Evolutionary conservation across 2,888 invertebrate species (phyloP).

Genomic region (Epinotia bilunana): DNA sequence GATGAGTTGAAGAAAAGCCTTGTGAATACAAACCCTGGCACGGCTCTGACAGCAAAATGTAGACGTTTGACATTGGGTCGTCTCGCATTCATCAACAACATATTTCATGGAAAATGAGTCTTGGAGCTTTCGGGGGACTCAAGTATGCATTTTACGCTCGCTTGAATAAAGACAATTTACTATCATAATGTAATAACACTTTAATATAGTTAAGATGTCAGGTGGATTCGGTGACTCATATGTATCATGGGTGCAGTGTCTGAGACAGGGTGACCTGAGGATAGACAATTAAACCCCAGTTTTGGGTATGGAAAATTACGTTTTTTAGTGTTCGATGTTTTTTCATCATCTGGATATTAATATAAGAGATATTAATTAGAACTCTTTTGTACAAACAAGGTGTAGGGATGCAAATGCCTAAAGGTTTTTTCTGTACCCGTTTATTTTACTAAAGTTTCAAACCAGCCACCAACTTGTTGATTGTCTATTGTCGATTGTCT

Average conservation of each 20-base stretch:
- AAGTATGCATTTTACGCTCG: slow-evolving; percentile 26
- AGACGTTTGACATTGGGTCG: slow-evolving; percentile 52
- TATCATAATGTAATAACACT: slow-evolving; percentile 11
- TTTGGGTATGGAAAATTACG: too few species aligned
- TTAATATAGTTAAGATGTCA: not conserved
- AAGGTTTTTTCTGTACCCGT: not conserved
- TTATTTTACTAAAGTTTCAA: not conserved
- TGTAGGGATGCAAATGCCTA: not conserved
- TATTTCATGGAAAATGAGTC: slow-evolving; percentile 48
- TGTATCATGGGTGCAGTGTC: slow-evolving; percentile 8
- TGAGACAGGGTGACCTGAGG: not conserved
- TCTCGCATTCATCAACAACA: slow-evolving; percentile 49
- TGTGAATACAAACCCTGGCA: slow-evolving; percentile 51
- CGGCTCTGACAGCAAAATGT: slow-evolving; percentile 55
- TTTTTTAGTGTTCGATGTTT: not conserved
- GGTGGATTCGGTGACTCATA: slow-evolving; percentile 2
- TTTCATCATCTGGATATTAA: not conserved
- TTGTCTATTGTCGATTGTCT: too few species aligned
- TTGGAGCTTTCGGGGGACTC: slow-evolving; percentile 19
- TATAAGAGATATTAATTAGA: not conserved
- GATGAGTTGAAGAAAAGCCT: not conserved
- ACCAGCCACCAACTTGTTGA: too few species aligned
- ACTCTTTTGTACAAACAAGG: too few species aligned
- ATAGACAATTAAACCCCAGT: not conserved
- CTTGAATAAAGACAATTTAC: slow-evolving; percentile 13